Percentiles rank a stretch among this genome's conserved stretches.
phyloP scores from a whole-genome alignment of 2,113 vertebrate genomes.

The Talpa occidentalis region DNA sequence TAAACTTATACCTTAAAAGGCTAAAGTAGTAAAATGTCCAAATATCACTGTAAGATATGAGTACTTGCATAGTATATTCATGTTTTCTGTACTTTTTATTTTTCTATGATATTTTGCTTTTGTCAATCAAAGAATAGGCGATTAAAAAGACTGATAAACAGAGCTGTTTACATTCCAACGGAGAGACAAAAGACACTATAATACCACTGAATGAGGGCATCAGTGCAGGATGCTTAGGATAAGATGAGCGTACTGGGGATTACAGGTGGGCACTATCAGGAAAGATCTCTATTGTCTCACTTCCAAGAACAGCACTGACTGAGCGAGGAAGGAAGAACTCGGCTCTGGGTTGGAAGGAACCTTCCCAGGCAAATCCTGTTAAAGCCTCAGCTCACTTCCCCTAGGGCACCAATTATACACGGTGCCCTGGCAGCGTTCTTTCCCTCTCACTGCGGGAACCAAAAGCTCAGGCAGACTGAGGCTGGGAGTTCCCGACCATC shows the following conservation, averaged over 20 bases:
- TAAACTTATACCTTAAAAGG: background rate
- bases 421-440: background rate
- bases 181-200: background rate
- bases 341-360: background rate
- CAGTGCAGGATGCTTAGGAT: background rate
- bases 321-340: background rate
- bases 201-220: conserved; percentile 7
- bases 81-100: background rate
- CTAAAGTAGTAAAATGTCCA: background rate
- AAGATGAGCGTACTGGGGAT: background rate
- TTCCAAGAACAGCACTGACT: too few species aligned
- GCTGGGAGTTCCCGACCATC: background rate
- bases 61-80: background rate
- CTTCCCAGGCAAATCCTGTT: conserved; percentile 25
- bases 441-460: background rate
- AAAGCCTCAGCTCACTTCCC: background rate
- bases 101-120: conserved; percentile 27
- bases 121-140: background rate
- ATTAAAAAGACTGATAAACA: conserved; percentile 38
- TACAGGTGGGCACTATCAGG: background rate
- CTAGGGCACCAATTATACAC: background rate
- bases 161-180: conserved; percentile 1
- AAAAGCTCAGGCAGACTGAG: background rate
- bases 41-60: background rate
- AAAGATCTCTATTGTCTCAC: background rate